Base-by-base conservation (phyloP, 2,113 vertebrate genomes). In the Psammodynastes pulverulentus region DNA sequence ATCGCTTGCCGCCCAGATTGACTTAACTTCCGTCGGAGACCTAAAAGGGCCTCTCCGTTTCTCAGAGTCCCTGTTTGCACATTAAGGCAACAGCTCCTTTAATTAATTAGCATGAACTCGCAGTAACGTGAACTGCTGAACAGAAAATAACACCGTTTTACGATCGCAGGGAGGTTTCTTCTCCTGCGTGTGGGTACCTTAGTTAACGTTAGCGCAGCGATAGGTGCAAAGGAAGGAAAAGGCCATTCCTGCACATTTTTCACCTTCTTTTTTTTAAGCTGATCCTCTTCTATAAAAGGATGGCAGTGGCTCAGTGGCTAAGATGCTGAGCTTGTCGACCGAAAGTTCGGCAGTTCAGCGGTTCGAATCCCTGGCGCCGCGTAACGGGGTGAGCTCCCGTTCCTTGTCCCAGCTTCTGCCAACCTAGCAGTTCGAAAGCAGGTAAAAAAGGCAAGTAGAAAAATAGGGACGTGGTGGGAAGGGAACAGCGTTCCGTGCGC, bases 101-200 rank as follows among this genome's bases (percentile, higher is more conserved):
- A 98, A 98, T 98, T 98, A 98, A 98, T 98, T 98, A 98, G 97
- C 97, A 98, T 97, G 97, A 98, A 97, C 97, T 97, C 97, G 98
- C 97, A 98, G 97, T 97, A 98, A 98, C 97, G 97, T 97, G 98
- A 98, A 98, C 97, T 98, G 98, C 98, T 98, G 97, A 98, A 98
- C 97, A 98, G 97, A 98, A 98, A 98, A 98, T 98, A 98, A 97
- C 54, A 97, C 98, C 97, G 97, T 97, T 98, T 98, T 98, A 98
- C 97, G 97, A 97, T 97, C 96, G 88, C 96, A 95, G 95, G 93
- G 97, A 98, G 97, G 98, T 95, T 97, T 97, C 95, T 96, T 94
- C 95, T 97, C 97, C 97, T 96, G 95, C 96, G 96, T 96, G 96
- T 97, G 97, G 98, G 97, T 97, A 97, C 96, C 96, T 97, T 97